Conservation (phyloP, 2,113 vertebrate species). For the Addax nasomaculatus region DNA sequence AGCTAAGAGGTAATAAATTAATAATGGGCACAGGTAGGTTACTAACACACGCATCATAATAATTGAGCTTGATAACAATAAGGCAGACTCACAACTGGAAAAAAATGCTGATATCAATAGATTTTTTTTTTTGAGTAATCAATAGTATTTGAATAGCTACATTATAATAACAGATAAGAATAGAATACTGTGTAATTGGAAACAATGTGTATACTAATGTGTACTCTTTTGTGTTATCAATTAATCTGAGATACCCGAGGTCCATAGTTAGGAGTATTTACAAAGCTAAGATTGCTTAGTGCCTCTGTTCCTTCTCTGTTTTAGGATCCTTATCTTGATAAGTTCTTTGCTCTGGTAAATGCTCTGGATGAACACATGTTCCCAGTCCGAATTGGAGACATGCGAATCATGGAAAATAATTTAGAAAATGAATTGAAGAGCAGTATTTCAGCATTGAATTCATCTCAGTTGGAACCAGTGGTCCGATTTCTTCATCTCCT, state of each 20-base stretch:
- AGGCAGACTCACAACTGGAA: not conserved
- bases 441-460: slow-evolving; percentile 94
- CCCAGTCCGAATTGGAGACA: slow-evolving; percentile 96
- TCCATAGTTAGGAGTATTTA: not conserved
- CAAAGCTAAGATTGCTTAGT: not conserved
- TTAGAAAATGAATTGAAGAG: slow-evolving; percentile 96
- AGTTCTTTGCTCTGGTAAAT: slow-evolving; percentile 98
- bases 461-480: slow-evolving; percentile 95
- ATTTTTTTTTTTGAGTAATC: not conserved
- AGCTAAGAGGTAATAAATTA: not conserved
- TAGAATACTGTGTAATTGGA: not conserved
- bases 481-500: slow-evolving; percentile 98
- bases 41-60: not conserved
- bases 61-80: not conserved
- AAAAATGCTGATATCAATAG: not conserved
- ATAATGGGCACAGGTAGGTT: not conserved
- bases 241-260: not conserved
- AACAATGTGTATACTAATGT: not conserved
- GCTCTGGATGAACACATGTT: slow-evolving; percentile 99
- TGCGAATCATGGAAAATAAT: slow-evolving; percentile 99
- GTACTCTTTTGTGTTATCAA: not conserved
- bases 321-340: slow-evolving; percentile 97
- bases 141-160: not conserved
- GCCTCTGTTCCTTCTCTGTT: slow-evolving; percentile 41
- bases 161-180: not conserved